phyloP scores from a whole-genome alignment of 1,140 invertebrate genomes.

The Drosophila suzukii region DNA sequence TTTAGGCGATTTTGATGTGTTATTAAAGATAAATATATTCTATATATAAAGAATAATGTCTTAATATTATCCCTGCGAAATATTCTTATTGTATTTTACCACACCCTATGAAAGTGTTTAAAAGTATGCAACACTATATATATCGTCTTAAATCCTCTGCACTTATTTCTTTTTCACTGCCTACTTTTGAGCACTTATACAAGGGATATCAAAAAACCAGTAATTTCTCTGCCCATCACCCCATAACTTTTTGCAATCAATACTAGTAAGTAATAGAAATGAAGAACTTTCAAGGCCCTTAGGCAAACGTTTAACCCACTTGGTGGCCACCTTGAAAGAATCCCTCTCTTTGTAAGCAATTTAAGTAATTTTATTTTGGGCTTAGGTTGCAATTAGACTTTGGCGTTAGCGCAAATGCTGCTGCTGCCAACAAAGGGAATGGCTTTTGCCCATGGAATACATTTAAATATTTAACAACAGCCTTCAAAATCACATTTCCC shows the following conservation, averaged over 20 bases:
- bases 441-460: slow-evolving; percentile 57
- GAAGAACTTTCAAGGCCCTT: slow-evolving; percentile 15
- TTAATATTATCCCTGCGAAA: too few species aligned
- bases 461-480: slow-evolving; percentile 81
- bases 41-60: too few species aligned
- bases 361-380: slow-evolving; percentile 60
- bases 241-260: neutral
- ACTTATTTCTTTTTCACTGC: too few species aligned
- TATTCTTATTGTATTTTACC: too few species aligned
- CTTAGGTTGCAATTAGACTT: slow-evolving; percentile 68
- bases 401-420: slow-evolving; percentile 52
- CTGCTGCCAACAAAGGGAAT: slow-evolving; percentile 7
- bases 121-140: neutral
- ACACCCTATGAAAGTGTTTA: neutral
- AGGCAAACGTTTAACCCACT: slow-evolving; percentile 8
- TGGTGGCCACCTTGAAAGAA: slow-evolving; percentile 46
- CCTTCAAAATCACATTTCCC: slow-evolving; percentile 82
- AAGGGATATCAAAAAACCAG: neutral
- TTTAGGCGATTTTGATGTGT: too few species aligned
- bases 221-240: too few species aligned
- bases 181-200: neutral
- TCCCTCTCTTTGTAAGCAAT: slow-evolving; percentile 40
- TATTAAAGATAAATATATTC: too few species aligned
- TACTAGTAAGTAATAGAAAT: neutral
- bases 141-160: too few species aligned